Evolutionary conservation across 1,140 invertebrate species (phyloP).

Genomic region (Formica selysi): DNA sequence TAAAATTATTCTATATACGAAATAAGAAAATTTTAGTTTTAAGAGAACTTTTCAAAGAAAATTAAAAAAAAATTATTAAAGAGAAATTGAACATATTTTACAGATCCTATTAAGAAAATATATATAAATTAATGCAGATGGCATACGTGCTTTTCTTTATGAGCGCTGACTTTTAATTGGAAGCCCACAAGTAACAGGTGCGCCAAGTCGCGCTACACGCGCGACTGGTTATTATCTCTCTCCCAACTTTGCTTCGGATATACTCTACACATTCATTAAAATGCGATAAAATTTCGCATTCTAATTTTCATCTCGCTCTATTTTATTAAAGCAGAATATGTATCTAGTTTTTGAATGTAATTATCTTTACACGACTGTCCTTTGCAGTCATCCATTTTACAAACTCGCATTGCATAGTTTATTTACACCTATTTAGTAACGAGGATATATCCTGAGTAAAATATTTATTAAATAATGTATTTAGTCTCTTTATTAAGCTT

Average conservation of each 20-base stretch:
- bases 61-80: background rate
- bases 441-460: background rate
- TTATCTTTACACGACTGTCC: conserved; percentile 39
- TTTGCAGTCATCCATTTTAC: conserved; percentile 17
- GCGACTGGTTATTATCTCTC: conserved; percentile 67
- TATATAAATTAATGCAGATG: conserved; percentile 52
- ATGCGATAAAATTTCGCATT: conserved; percentile 59
- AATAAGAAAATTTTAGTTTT: background rate
- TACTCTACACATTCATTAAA: conserved; percentile 65
- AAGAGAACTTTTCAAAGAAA: background rate
- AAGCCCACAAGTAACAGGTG: conserved; percentile 65
- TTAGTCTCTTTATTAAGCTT: background rate
- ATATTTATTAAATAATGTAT: background rate
- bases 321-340: background rate
- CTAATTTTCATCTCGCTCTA: conserved; percentile 66
- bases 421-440: conserved; percentile 18
- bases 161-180: conserved; percentile 67
- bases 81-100: background rate
- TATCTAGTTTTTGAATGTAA: conserved; percentile 48
- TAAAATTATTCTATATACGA: background rate
- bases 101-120: conserved; percentile 29
- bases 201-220: conserved; percentile 28
- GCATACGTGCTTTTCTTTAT: conserved; percentile 22
- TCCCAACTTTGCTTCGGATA: conserved; percentile 43
- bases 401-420: background rate